Conservation (phyloP, 2,113 vertebrate genomes). For the Periophthalmus modestus region DNA sequence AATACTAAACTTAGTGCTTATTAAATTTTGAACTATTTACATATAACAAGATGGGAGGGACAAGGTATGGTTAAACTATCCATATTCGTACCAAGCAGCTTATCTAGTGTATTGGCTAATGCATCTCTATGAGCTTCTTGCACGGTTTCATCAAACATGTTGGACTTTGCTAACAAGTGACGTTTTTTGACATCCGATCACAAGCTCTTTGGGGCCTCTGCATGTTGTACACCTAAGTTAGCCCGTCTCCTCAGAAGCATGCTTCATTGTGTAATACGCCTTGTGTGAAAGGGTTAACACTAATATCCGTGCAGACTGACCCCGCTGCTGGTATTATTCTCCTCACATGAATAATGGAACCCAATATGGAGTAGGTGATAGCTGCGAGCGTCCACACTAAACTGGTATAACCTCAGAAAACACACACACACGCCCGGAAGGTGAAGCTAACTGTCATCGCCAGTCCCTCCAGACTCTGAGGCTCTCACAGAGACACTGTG, state of each 20-base stretch:
- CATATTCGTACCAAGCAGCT: no score
- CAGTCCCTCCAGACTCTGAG: constrained; percentile 47
- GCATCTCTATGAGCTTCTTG: no score
- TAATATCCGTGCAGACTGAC: constrained; percentile 68
- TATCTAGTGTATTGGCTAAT: no score
- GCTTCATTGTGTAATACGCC: constrained; percentile 7
- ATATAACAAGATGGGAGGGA: no score
- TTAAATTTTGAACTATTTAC: no score
- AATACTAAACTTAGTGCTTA: no score
- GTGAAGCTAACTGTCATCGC: constrained; percentile 38
- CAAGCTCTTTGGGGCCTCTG: not conserved
- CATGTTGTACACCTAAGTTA: not conserved
- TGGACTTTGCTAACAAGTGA: no score
- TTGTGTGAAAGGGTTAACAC: constrained; percentile 61
- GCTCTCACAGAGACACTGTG: constrained; percentile 39
- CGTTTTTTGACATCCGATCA: no score
- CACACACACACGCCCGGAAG: constrained; percentile 16
- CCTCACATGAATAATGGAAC: constrained; percentile 76
- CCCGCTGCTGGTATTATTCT: constrained; percentile 66
- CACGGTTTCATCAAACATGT: no score
- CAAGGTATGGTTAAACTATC: no score
- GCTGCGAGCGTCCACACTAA: constrained; percentile 39
- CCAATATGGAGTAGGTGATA: constrained; percentile 68
- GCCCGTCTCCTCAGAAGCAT: not conserved
- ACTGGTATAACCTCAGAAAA: constrained; percentile 1